Evolutionary conservation across 1,140 invertebrate species (phyloP).

Genomic region (Gerris buenoi): DNA sequence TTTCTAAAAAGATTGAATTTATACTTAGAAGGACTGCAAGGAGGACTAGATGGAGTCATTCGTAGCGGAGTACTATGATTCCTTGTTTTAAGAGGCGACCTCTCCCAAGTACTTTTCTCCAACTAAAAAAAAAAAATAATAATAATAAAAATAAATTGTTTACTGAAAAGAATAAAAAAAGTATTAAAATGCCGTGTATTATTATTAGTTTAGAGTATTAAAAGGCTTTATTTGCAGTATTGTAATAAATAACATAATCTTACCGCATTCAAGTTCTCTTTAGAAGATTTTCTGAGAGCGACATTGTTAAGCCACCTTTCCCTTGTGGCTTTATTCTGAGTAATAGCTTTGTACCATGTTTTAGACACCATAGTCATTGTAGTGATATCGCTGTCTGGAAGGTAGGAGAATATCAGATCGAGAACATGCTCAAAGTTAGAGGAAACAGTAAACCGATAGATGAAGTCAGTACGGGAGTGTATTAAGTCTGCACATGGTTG

Average conservation of each 20-base stretch:
- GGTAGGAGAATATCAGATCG: constrained; percentile 19
- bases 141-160: no score
- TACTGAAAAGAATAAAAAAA: no score
- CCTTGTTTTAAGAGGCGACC: not conserved
- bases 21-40: constrained; percentile 32
- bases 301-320: constrained; percentile 15
- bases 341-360: constrained; percentile 18
- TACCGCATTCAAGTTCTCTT: constrained; percentile 13
- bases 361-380: constrained; percentile 22
- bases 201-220: no score
- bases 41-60: constrained; percentile 26
- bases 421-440: constrained; percentile 12
- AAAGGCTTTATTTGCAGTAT: no score
- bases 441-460: constrained; percentile 19
- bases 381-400: constrained; percentile 22
- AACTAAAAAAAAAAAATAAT: no score
- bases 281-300: constrained; percentile 9
- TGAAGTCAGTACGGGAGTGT: constrained; percentile 14
- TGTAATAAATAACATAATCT: not conserved
- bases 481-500: no score
- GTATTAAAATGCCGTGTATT: no score
- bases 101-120: not conserved
- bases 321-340: constrained; percentile 10
- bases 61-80: constrained; percentile 15
- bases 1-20: not conserved